Base-by-base conservation (phyloP, 1,140 invertebrate genomes). In the Nasonia giraulti region DNA sequence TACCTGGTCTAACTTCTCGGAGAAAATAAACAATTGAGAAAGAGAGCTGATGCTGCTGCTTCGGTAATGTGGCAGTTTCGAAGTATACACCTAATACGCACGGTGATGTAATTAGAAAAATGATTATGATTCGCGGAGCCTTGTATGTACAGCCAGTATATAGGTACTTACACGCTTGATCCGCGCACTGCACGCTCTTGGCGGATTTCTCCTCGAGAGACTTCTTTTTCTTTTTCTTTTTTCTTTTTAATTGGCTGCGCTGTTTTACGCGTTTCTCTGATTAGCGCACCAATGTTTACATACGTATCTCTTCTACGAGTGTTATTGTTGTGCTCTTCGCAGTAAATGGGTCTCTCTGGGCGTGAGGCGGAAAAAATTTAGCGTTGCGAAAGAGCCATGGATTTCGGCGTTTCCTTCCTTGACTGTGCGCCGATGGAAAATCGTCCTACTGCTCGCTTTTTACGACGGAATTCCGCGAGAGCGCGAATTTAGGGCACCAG, bases 401-500 rank as follows among this genome's bases (percentile, higher is more conserved):
- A 50, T 50, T 50, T 50, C 12, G 14, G 37, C 31, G 33, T 80
- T 80, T 80, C 33, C 62, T 80, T 80, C 33, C n/a, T 44, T 27
- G 33, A 66, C 66, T 80, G n/a, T n/a, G 47, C 69, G 44, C 47
- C 47, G 80, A 74, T 74, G 44, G 80, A 74, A 82, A 82, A 82
- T 40, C 80, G 69, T 55, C 31, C 23, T 37, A 62, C 71, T 74
- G 55, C 17, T 62, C 17, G 55, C 69, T 82, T 82, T 82, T 74
- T 79, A 44, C 31, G 71, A 74, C 69, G 47, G 47, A 82, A 82
- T 82, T 74, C 80, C 69, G 31, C 69, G 80, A 62, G 55, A 62
- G 27, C 4, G 71, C 40, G 23, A 74, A 74, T 82, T 82, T 74
- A 82, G 69, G 47, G 47, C 68, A 81, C 3, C 37, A 37, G 62